These are phyloP conservation scores for Beris morrisii DNA, from an alignment of 2,888 invertebrate genomes.

Conservation along the genomic window DNA sequence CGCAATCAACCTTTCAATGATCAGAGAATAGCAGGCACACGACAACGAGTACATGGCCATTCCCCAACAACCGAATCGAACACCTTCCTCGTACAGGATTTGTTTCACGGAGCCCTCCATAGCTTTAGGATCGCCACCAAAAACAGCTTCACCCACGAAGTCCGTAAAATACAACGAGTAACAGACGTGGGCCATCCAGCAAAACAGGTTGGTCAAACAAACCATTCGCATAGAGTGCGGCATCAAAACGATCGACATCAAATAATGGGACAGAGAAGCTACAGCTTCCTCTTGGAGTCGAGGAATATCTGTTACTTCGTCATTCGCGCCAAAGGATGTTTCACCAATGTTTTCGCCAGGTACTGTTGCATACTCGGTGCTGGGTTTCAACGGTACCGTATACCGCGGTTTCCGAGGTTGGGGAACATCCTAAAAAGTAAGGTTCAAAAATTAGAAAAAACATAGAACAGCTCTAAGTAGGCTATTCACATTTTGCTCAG, in stretches of 20 bases:
- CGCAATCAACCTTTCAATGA: slow-evolving; percentile 84
- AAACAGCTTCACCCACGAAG: slow-evolving; percentile 65
- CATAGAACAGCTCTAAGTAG: slow-evolving; percentile 35
- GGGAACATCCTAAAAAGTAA: neutral
- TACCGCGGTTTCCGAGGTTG: slow-evolving; percentile 31
- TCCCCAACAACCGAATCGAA: slow-evolving; percentile 93
- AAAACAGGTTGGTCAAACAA: slow-evolving; percentile 91
- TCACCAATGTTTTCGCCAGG: slow-evolving; percentile 43
- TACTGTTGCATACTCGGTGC: slow-evolving; percentile 41
- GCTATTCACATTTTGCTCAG: slow-evolving; percentile 27
- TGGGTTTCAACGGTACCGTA: slow-evolving; percentile 26
- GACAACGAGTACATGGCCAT: slow-evolving; percentile 96
- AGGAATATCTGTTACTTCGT: slow-evolving; percentile 35
- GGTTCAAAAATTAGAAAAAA: slow-evolving; percentile 15
- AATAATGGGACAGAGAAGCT: slow-evolving; percentile 72
- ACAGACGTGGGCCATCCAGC: slow-evolving; percentile 98
- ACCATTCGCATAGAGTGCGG: slow-evolving; percentile 82
- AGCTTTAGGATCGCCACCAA: slow-evolving; percentile 63
- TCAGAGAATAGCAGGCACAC: slow-evolving; percentile 87
- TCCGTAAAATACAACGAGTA: slow-evolving; percentile 96
- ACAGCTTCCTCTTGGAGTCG: slow-evolving; percentile 49
- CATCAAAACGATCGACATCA: slow-evolving; percentile 89
- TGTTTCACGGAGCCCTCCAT: slow-evolving; percentile 66
- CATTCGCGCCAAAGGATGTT: slow-evolving; percentile 41
- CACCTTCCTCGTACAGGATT: slow-evolving; percentile 82